A percentile compares a stretch with the other conserved stretches of the same genome.
Evolutionary conservation across 2,113 vertebrate species (phyloP).

Genomic region (Otis tarda): DNA sequence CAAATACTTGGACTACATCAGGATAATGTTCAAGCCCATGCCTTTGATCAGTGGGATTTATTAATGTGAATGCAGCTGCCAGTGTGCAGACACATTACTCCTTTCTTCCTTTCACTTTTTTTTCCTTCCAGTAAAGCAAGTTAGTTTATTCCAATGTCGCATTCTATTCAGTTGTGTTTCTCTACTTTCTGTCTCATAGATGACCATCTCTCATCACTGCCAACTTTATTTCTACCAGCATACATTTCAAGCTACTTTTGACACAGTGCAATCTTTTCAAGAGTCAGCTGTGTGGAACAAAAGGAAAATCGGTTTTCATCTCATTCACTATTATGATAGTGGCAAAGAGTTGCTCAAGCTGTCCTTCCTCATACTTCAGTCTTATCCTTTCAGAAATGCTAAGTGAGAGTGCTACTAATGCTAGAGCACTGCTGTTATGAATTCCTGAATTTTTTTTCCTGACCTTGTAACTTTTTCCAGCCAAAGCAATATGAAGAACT

Average conservation of each 20-base stretch:
- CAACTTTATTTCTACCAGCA: not conserved
- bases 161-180: not conserved
- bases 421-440: not conserved
- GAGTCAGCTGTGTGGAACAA: not conserved
- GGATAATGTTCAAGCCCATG: not conserved
- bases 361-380: not conserved
- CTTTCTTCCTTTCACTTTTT: not conserved
- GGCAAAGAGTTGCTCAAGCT: not conserved
- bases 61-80: not conserved
- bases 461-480: not conserved
- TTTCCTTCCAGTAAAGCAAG: not conserved
- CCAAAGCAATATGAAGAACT: not conserved
- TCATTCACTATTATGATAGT: not conserved
- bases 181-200: not conserved
- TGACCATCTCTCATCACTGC: not conserved
- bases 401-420: not conserved
- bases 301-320: not conserved
- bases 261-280: not conserved
- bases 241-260: not conserved
- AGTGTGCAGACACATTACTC: not conserved
- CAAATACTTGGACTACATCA: fast-evolving
- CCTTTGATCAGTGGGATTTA: not conserved
- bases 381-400: not conserved
- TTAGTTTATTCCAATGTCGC: not conserved
- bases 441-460: not conserved